Base-by-base conservation (phyloP, 2,113 vertebrate genomes). In the Poecilia latipinna region DNA sequence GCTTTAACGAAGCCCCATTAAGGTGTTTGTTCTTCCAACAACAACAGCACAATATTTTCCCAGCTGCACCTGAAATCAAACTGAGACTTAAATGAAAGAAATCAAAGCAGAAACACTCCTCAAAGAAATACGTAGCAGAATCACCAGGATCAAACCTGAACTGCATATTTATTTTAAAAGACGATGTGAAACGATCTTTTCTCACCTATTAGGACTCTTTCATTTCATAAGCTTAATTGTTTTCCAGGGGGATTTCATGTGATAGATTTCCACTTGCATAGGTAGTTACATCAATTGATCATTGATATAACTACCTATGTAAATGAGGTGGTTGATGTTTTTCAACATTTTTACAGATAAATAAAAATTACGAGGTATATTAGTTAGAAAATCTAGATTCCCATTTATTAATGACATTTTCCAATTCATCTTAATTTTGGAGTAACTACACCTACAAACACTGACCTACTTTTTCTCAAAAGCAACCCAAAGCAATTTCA, bases 81-180 rank as follows among this genome's bases (percentile, higher is more conserved):
- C 63, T 12, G 63, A 35, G 74, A 75, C 10, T 37, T 37, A 37
- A 37, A 37, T 37, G 51, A 81, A 82, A 65, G 29, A 73, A 82
- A 77, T 81, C 51, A 83, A 79, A 85, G 70, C 62, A 64, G 35
- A 72, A 15, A 22, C 71, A 84, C 22, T 65, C 68, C 73, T 74
- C 42, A 63, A 86, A 83, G 44, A 85, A 81, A 77, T 78, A 86
- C 86, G 87, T 79, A 74, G 33, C 54, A 10, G 4, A 62, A 80
- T 86, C 70, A 68, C 76, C 62, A 42, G 54, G 69, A 86, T 90
- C 85, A 88, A 76, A 86, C 85, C 60, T 51, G 32, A 11, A 86
- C 78, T 71, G 77, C 67, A 75, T 74, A 60, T 78, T 86, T 37
- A 37, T 37, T 42, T 78, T 64, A 68, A 73, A 68, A 75, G 70